Evolutionary conservation across 2,113 vertebrate genomes (phyloP).

Genomic region (Rutilus rutilus): DNA sequence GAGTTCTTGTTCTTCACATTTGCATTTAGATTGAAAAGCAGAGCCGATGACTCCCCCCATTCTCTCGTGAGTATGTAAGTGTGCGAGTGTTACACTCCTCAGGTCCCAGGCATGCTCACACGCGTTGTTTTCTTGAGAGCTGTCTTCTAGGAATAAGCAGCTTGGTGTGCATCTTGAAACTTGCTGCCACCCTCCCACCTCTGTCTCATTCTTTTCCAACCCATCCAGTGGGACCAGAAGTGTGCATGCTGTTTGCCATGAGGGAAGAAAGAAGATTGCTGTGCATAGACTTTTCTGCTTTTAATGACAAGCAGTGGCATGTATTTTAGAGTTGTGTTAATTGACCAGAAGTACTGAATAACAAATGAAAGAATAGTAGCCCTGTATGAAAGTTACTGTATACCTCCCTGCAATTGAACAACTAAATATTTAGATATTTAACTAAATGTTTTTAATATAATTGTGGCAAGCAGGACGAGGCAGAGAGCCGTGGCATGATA

Average conservation of each 20-base stretch:
- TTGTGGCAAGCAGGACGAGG: too few species aligned
- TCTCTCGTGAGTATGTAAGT: conserved; percentile 57
- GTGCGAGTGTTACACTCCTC: conserved; percentile 32
- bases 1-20: conserved; percentile 61
- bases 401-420: background rate
- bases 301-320: background rate
- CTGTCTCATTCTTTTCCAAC: conserved; percentile 7
- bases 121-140: conserved; percentile 43
- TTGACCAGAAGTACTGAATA: conserved; percentile 16
- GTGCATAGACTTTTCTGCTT: background rate
- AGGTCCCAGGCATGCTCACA: conserved; percentile 37
- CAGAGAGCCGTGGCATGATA: too few species aligned
- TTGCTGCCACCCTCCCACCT: background rate
- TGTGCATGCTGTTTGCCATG: conserved; percentile 5
- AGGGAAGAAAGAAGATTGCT: background rate
- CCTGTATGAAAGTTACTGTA: background rate
- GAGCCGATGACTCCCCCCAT: conserved; percentile 68
- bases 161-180: conserved; percentile 40
- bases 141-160: conserved; percentile 46
- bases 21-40: conserved; percentile 77
- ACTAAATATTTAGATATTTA: too few species aligned
- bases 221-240: conserved; percentile 26
- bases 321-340: conserved; percentile 3
- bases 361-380: background rate
- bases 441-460: too few species aligned